Percentiles rank a stretch among this genome's conserved stretches.
Conservation (phyloP, 2,888 invertebrate species). For the Pyrrhia umbra region DNA sequence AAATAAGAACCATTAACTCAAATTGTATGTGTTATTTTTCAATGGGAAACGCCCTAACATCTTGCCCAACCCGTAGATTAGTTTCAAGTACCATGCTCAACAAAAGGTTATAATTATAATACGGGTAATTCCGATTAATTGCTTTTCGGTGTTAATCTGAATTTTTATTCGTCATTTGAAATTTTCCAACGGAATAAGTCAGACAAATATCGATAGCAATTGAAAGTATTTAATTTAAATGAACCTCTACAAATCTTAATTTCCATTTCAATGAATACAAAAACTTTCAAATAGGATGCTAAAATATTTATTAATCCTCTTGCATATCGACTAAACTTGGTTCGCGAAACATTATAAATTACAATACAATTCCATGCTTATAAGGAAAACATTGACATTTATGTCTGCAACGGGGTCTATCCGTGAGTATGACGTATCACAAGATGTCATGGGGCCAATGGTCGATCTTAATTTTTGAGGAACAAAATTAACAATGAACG, state of each 20-base stretch:
- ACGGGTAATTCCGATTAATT: no score
- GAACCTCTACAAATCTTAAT: background rate
- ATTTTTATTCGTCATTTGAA: no score
- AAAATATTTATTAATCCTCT: background rate
- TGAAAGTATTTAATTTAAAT: background rate
- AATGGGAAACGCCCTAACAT: background rate
- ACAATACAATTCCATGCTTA: constrained; percentile 31
- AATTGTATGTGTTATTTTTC: background rate
- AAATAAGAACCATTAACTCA: no score
- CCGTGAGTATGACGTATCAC: constrained; percentile 38
- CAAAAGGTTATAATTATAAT: no score
- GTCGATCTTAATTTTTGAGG: constrained; percentile 1
- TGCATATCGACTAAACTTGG: constrained; percentile 1
- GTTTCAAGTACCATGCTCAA: no score
- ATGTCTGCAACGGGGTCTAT: constrained; percentile 47
- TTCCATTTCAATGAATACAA: background rate
- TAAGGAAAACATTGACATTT: constrained; percentile 46
- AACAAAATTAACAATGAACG: constrained; percentile 22
- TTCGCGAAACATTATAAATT: constrained; percentile 23
- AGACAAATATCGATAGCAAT: background rate
- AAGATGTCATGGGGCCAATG: constrained; percentile 37
- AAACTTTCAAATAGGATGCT: background rate
- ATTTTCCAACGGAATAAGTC: no score
- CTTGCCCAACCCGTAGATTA: background rate
- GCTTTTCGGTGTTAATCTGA: no score